phyloP scores from a whole-genome alignment of 2,113 vertebrate species.

The Odobenus rosmarus region DNA sequence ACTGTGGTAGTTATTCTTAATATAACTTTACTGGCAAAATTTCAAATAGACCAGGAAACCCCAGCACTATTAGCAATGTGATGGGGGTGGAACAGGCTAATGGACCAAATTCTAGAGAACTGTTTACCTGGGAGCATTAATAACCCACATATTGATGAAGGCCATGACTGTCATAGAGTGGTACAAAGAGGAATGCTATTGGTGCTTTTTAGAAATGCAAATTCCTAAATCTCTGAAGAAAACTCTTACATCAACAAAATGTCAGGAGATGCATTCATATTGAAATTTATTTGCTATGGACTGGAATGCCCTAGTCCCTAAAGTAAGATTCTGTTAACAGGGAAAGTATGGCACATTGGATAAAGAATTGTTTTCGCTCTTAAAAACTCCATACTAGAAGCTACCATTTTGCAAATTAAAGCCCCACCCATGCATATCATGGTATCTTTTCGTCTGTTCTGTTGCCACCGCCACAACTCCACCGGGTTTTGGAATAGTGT shows the following conservation, averaged over 20 bases:
- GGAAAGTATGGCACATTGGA: neutral
- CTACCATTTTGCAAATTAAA: neutral
- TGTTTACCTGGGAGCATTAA: neutral
- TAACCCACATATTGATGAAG: neutral
- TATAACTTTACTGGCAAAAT: neutral
- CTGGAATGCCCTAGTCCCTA: neutral
- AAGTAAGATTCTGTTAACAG: neutral
- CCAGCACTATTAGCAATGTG: neutral
- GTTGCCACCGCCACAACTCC: neutral
- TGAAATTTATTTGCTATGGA: neutral
- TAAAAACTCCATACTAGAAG: neutral
- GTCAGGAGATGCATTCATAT: neutral
- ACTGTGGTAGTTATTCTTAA: neutral
- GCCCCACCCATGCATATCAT: neutral
- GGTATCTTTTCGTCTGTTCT: neutral
- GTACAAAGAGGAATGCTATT: neutral
- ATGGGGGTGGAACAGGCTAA: neutral
- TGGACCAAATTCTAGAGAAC: neutral
- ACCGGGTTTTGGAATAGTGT: neutral
- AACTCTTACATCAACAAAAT: neutral
- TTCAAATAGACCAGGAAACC: neutral
- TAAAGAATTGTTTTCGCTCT: neutral
- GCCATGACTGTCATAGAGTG: neutral
- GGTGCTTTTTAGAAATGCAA: neutral
- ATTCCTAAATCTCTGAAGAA: neutral